Conservation (phyloP, 2,113 vertebrate genomes). For the Cepphus grylle region DNA sequence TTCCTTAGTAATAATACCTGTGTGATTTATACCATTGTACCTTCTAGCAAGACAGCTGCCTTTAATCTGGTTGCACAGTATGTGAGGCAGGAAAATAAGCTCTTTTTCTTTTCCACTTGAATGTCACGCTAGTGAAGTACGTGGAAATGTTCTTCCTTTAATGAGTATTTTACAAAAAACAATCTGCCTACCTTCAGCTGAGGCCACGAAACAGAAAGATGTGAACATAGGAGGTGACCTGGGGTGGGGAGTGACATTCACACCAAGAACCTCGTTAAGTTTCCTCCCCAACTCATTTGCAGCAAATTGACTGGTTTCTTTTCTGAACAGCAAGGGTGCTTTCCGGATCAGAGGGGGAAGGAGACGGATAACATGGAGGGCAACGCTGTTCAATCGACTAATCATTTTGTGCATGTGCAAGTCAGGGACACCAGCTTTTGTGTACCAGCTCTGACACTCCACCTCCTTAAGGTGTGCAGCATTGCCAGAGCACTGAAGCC, state of each 20-base stretch:
- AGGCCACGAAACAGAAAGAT: not conserved
- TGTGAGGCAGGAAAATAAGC: not conserved
- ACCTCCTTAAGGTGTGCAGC: not conserved
- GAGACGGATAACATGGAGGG: not conserved
- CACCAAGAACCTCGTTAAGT: not conserved
- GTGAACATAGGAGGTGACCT: not conserved
- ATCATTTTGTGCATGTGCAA: not conserved
- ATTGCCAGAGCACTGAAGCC: not conserved
- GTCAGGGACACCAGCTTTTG: not conserved
- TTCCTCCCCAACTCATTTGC: not conserved
- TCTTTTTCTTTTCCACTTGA: not conserved
- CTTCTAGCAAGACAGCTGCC: not conserved
- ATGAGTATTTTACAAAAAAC: not conserved
- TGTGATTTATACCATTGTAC: not conserved
- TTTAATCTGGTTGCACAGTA: not conserved
- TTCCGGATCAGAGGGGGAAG: accelerated
- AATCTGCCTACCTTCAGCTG: not conserved
- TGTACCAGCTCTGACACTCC: not conserved
- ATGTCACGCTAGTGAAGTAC: not conserved
- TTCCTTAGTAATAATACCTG: not conserved
- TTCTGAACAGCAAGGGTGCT: not conserved
- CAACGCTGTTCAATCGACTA: accelerated
- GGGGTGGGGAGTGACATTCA: not conserved
- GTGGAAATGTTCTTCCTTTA: not conserved
- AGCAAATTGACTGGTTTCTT: not conserved